Percentiles rank a stretch among this genome's conserved stretches.
phyloP scores from a whole-genome alignment of 92 coral and sea anemone genomes.

The Phymanthus crucifer region DNA sequence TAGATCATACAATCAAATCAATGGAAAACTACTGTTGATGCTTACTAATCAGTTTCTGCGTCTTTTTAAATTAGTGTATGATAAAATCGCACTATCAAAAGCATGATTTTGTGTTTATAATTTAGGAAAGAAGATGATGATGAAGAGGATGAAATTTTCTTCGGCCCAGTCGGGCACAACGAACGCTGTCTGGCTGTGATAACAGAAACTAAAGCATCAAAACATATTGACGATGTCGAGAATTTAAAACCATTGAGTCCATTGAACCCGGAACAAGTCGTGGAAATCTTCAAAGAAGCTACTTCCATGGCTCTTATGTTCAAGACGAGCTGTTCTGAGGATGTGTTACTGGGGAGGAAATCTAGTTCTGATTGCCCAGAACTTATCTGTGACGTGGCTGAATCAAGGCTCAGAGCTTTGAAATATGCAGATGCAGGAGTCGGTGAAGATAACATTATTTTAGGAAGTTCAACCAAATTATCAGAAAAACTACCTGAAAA shows the following conservation, averaged over 20 bases:
- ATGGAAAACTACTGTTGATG: too few species aligned
- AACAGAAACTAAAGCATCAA: slow-evolving; percentile 35
- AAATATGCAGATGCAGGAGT: not conserved
- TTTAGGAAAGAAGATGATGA: slow-evolving; percentile 68
- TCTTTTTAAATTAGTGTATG: not conserved
- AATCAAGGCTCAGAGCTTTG: not conserved
- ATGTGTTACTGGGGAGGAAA: slow-evolving; percentile 12
- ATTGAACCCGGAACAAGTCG: slow-evolving; percentile 85
- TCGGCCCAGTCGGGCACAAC: slow-evolving; percentile 91
- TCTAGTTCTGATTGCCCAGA: slow-evolving; percentile 24
- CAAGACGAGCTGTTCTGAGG: slow-evolving; percentile 41
- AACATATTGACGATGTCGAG: slow-evolving; percentile 45
- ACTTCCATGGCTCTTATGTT: slow-evolving; percentile 79
- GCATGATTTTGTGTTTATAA: not conserved
- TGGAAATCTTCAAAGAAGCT: slow-evolving; percentile 93
- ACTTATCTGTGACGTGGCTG: slow-evolving; percentile 21
- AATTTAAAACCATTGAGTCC: slow-evolving; percentile 75
- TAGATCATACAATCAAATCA: too few species aligned
- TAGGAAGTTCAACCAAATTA: not conserved
- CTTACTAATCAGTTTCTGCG: not conserved
- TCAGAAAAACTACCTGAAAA: not conserved
- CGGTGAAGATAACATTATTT: not conserved
- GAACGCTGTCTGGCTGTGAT: slow-evolving; percentile 82
- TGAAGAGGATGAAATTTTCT: slow-evolving; percentile 91
- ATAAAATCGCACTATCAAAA: not conserved